A percentile compares a stretch with the other conserved stretches of the same genome.
Evolutionary conservation across 2,888 invertebrate species (phyloP).

Genomic region (Drosophila paranaensis): DNA sequence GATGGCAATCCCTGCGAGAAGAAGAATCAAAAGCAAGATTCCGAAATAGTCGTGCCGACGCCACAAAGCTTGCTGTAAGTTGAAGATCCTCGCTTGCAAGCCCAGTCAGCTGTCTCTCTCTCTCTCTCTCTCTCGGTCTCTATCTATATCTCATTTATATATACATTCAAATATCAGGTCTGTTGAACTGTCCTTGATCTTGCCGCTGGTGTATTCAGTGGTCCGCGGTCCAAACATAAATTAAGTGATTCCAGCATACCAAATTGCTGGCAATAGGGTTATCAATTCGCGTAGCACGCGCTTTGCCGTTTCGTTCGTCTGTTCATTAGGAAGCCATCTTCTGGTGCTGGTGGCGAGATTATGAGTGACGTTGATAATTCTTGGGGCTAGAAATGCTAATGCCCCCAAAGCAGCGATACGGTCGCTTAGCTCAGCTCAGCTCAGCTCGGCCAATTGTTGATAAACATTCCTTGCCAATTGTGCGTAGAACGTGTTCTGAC

Average conservation of each 20-base stretch:
- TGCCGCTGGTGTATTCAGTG: constrained; percentile 43
- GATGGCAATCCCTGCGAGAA: constrained; percentile 53
- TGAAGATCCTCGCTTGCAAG: too few species aligned
- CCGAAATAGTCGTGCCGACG: constrained; percentile 56
- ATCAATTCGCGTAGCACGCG: constrained; percentile 46
- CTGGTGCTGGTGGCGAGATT: constrained; percentile 57
- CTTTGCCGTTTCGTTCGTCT: not conserved
- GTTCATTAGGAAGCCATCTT: constrained; percentile 45
- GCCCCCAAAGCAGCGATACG: constrained; percentile 20
- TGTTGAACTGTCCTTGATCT: constrained; percentile 66
- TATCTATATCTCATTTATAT: too few species aligned
- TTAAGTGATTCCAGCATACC: constrained; percentile 15
- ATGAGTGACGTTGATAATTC: constrained; percentile 26
- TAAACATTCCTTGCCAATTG: constrained; percentile 6
- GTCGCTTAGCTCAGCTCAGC: constrained; percentile 2
- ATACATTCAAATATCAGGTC: not conserved
- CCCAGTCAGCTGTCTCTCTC: too few species aligned
- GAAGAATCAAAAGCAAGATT: constrained; percentile 21
- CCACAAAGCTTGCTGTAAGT: constrained; percentile 71
- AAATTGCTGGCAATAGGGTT: constrained; percentile 24
- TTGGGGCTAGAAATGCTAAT: constrained; percentile 40
- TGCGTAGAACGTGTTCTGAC: constrained; percentile 26
- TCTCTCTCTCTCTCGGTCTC: too few species aligned
- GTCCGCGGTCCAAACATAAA: constrained; percentile 17
- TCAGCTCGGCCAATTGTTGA: constrained; percentile 14